phyloP scores from a whole-genome alignment of 2,888 invertebrate genomes.

The Tipula helvola region DNA sequence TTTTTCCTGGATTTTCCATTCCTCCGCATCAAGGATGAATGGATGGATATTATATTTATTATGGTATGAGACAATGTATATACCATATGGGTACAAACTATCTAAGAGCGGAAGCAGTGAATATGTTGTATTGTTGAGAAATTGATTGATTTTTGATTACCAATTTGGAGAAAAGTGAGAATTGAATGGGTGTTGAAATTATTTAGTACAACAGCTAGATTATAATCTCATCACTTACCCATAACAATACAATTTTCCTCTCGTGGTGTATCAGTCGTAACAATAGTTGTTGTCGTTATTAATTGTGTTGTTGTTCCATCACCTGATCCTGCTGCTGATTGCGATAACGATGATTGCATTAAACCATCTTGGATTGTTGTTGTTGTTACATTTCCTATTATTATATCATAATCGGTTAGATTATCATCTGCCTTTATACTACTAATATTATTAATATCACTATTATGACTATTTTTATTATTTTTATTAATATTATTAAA shows the following conservation, averaged over 20 bases:
- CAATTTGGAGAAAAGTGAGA: not conserved
- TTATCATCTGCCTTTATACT: not conserved
- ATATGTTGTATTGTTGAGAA: not conserved
- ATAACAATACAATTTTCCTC: slow-evolving; percentile 34
- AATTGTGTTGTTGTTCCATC: slow-evolving; percentile 17
- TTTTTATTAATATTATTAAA: not conserved
- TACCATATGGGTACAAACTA: not conserved
- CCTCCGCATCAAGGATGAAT: not conserved
- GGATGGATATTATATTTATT: too few relatives aligned
- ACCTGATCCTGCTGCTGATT: slow-evolving; percentile 14
- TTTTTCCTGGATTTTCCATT: not conserved
- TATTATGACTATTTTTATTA: not conserved
- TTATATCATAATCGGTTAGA: not conserved
- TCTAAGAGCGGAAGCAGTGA: not conserved
- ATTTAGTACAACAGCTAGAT: not conserved
- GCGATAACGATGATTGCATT: slow-evolving; percentile 12
- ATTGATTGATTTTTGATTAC: slow-evolving; percentile 4
- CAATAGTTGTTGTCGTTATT: slow-evolving; percentile 17
- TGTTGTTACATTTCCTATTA: not conserved
- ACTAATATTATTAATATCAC: not conserved
- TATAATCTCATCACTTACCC: slow-evolving; percentile 28
- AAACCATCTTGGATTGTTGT: not conserved
- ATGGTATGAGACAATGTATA: not conserved
- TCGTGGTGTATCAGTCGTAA: slow-evolving; percentile 20
- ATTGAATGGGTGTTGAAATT: not conserved